Evolutionary conservation across 2,888 invertebrate species (phyloP).

Genomic region (Tachina fera): DNA sequence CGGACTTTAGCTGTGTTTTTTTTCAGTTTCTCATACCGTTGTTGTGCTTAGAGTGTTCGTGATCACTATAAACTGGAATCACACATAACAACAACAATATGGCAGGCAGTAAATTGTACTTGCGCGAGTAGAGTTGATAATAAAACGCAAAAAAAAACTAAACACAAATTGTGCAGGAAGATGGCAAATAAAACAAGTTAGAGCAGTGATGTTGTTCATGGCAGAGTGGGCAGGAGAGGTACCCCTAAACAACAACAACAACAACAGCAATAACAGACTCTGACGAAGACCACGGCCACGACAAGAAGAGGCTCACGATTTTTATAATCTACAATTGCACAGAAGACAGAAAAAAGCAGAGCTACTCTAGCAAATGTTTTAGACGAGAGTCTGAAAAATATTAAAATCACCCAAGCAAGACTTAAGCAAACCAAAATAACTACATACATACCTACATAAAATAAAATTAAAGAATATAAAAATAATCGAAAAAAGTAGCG

Average conservation of each 20-base stretch:
- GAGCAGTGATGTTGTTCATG: slow-evolving; percentile 57
- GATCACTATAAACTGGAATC: slow-evolving; percentile 71
- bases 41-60: slow-evolving; percentile 66
- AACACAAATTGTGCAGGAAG: slow-evolving; percentile 62
- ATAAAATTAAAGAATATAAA: slow-evolving; percentile 36
- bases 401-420: slow-evolving; percentile 69
- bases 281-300: slow-evolving; percentile 49
- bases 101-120: slow-evolving; percentile 62
- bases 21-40: slow-evolving; percentile 55
- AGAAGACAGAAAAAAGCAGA: slow-evolving; percentile 48
- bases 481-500: slow-evolving; percentile 23
- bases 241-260: slow-evolving; percentile 43
- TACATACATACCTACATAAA: too few species aligned
- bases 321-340: slow-evolving; percentile 51
- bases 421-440: slow-evolving; percentile 55
- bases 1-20: slow-evolving; percentile 66
- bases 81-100: slow-evolving; percentile 51
- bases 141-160: slow-evolving; percentile 44
- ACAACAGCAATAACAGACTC: slow-evolving; percentile 26
- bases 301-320: slow-evolving; percentile 65
- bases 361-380: slow-evolving; percentile 58
- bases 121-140: slow-evolving; percentile 63
- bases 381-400: slow-evolving; percentile 68
- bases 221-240: slow-evolving; percentile 63
- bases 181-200: slow-evolving; percentile 70